Conservation (phyloP, 2,797 vertebrate genomes). For the Lycodopsis pacificus region DNA sequence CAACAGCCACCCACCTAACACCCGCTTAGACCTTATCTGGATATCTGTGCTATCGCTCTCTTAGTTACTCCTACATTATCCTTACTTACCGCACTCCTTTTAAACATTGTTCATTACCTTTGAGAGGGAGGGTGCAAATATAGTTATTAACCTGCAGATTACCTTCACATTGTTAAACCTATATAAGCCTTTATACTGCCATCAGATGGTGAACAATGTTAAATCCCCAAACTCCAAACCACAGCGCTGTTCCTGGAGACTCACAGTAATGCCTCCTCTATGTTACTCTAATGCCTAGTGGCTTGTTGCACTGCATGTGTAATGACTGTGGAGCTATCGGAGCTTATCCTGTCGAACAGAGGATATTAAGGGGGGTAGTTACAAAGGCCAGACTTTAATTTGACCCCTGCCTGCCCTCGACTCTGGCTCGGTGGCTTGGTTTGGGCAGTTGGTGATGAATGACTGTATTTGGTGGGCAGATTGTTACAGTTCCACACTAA, state of each 20-base stretch:
- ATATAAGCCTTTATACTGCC: neutral
- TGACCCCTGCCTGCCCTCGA: conserved; percentile 91
- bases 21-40: conserved; percentile 80
- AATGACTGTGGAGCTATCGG: conserved; percentile 71
- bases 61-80: conserved; percentile 81
- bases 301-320: conserved; percentile 66
- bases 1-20: conserved; percentile 75
- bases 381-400: conserved; percentile 89
- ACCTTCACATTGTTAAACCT: conserved; percentile 29
- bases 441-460: conserved; percentile 96
- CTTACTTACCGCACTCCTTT: conserved; percentile 75
- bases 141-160: conserved; percentile 58
- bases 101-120: conserved; percentile 62
- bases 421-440: conserved; percentile 85
- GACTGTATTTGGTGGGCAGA: conserved; percentile 93
- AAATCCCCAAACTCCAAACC: conserved; percentile 36
- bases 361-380: conserved; percentile 89
- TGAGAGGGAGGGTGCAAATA: conserved; percentile 43
- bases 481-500: conserved; percentile 97
- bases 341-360: conserved; percentile 74
- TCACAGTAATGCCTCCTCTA: conserved; percentile 13
- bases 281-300: conserved; percentile 55
- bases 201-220: conserved; percentile 18
- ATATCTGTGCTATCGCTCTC: conserved; percentile 77
- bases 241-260: neutral